Percentiles rank a stretch among this genome's conserved stretches.
Conservation (phyloP, 1,140 invertebrate genomes). For the Drosophila albomicans region DNA sequence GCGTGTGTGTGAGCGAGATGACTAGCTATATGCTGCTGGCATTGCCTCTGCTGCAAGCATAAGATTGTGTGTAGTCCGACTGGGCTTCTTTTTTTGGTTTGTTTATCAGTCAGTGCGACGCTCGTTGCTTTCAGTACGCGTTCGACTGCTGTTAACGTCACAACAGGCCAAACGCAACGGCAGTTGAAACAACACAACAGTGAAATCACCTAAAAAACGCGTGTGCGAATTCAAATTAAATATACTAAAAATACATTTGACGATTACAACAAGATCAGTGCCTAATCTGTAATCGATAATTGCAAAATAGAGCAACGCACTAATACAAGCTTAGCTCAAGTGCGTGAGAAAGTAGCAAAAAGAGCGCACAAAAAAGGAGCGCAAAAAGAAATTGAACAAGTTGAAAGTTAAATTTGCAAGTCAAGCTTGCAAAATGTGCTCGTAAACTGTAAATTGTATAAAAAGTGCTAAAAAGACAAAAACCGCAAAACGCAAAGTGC, state of each 20-base stretch:
- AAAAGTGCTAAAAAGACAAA: slow-evolving; percentile 24
- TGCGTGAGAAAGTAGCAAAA: slow-evolving; percentile 26
- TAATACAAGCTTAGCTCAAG: slow-evolving; percentile 32
- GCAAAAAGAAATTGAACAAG: slow-evolving; percentile 21
- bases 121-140: slow-evolving; percentile 66
- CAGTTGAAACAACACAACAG: slow-evolving; percentile 36
- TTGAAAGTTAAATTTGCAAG: slow-evolving; percentile 15
- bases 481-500: slow-evolving; percentile 1
- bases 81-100: slow-evolving; percentile 45
- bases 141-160: slow-evolving; percentile 72
- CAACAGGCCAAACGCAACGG: slow-evolving; percentile 63
- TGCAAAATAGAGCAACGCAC: not conserved
- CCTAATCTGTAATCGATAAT: slow-evolving; percentile 30
- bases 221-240: slow-evolving; percentile 21
- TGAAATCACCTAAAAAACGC: slow-evolving; percentile 13
- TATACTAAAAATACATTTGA: slow-evolving; percentile 21
- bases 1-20: slow-evolving; percentile 49
- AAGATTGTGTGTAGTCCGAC: slow-evolving; percentile 15
- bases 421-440: slow-evolving; percentile 44
- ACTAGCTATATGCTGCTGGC: slow-evolving; percentile 12
- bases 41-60: slow-evolving; percentile 25
- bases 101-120: slow-evolving; percentile 66
- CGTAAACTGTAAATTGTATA: slow-evolving; percentile 25
- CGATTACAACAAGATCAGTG: slow-evolving; percentile 2
- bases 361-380: slow-evolving; percentile 22